Base-by-base conservation (phyloP, 2,113 vertebrate genomes). In the Stomatorhinus ivindoensis region DNA sequence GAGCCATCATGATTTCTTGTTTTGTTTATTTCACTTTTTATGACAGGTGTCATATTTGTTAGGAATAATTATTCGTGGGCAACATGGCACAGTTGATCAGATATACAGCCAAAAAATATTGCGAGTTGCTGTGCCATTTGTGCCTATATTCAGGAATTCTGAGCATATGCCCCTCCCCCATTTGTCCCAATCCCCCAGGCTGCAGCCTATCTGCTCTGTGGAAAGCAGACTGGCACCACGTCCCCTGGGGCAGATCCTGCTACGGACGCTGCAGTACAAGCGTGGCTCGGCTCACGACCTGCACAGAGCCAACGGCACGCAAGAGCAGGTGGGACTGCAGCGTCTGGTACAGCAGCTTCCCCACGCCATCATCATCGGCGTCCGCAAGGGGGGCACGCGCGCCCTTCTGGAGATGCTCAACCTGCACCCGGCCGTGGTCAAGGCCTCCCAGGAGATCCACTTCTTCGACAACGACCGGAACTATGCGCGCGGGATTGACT, bases 381-480 rank as follows among this genome's bases (percentile, higher is more conserved):
- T 99, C 82, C 95, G 98, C 88, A 99, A 98, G 95, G 98, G 98
- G 87, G 98, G 98, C 90, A 99, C 98, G 0, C 96, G 98, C 1
- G 98, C 98, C 86, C 94, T 99, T 87, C 94, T 99, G 91, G 98
- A 99, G 94, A 99, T 99, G 98, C 95, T 99, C 90, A 98, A 98
- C 94, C 96, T 99, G 92, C 98, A 99, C 91, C 98, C 98, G 0
- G 96, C 97, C 3, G 98, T 99, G 91, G 97, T 99, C 94, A 99
- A 98, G 94, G 98, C 98, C 91, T 98, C 98, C 83, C 98, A 99
- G 95, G 98, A 99, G 95, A 97, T 99, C 91, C 98, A 99, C 92
- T 99, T 98, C 95, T 99, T 99, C 88, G 98, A 99, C 95, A 98
- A 97, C 5, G 97, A 99, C 83, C 96, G 97, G 93, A 99, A 99